Conservation (phyloP, 2,888 invertebrate species). For the Patella depressa region DNA sequence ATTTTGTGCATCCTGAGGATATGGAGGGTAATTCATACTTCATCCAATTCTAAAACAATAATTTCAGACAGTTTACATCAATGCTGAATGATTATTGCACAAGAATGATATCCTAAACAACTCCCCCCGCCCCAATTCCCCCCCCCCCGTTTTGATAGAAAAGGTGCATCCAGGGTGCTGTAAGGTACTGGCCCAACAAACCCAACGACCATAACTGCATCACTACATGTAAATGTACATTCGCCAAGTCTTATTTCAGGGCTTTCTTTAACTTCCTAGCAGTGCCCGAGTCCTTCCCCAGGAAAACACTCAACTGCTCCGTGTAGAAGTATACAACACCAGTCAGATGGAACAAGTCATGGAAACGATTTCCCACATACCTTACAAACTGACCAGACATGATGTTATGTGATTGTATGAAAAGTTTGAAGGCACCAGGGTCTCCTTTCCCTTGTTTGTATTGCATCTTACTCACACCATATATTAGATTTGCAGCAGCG, state of each 20-base stretch:
- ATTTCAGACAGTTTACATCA: too few relatives aligned
- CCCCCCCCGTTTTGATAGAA: constrained; percentile 1
- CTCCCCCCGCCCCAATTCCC: neutral
- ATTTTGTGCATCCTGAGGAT: neutral
- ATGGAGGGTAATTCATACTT: neutral
- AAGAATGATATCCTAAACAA: neutral
- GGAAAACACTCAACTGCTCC: neutral
- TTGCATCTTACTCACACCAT: neutral
- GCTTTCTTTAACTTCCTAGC: neutral
- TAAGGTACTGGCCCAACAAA: neutral
- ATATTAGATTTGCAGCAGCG: neutral
- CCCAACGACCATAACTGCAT: neutral
- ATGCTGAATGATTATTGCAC: too few relatives aligned
- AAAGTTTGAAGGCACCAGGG: neutral
- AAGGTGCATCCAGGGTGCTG: constrained; percentile 7
- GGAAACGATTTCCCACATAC: neutral
- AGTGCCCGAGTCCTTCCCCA: neutral
- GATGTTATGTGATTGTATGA: neutral
- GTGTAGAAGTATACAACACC: neutral
- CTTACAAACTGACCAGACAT: neutral
- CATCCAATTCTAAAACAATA: too few relatives aligned
- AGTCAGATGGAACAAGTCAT: neutral
- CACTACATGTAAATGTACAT: neutral
- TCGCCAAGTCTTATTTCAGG: neutral
- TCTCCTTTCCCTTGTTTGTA: neutral